Evolutionary conservation across 2,888 invertebrate genomes (phyloP), one percentile per base, ranked within the genome.

Genomic region (Drosophila incognita): DNA sequence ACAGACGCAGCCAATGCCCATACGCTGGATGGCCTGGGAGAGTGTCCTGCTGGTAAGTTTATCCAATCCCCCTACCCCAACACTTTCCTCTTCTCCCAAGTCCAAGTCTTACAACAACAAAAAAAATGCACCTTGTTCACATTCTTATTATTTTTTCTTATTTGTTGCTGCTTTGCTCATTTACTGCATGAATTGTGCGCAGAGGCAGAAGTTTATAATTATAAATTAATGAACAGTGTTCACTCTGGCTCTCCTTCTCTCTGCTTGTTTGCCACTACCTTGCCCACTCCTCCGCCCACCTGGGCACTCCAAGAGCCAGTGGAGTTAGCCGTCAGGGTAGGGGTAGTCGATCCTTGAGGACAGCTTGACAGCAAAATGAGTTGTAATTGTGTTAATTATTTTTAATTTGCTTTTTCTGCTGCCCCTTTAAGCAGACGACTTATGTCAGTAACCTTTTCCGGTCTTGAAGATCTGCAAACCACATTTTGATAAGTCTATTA

Each of bases 11-110:
- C 94, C 95, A 33, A 94, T 97, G 85, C 97, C 97, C 27, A 95
- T 98, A 82, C 94, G 97, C 86, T 97, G 97, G 97, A 97, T 97
- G 97, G 96, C 97, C 29, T 97, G 97, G 97, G 97, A 97, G 92
- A 96, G 96, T 91, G 95, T 97, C 78, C 93, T 97, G 73, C 91
- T 96, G 94, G 96, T 96, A 93, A 94, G 94, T 93, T n/a, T 11
- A 35, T 29, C 6, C 8, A 27, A 13, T 15, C 31, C 15, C 15
- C 21, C 4, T 3, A 2, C 11, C 18, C 35, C 15, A 38, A 27
- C 2, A 18, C 35, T 11, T n/a, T 4, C 13, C 21, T 10, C 21
- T 15, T 6, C 18, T 31, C 33, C 8, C 24, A 29, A 21, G 29
- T 42, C 51, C 51, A 15, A 27, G 31, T 38, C 29, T 11, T 46